These are phyloP conservation scores for Clitarchus hookeri DNA, from an alignment of 2,888 invertebrate species.

Conservation along the genomic window DNA sequence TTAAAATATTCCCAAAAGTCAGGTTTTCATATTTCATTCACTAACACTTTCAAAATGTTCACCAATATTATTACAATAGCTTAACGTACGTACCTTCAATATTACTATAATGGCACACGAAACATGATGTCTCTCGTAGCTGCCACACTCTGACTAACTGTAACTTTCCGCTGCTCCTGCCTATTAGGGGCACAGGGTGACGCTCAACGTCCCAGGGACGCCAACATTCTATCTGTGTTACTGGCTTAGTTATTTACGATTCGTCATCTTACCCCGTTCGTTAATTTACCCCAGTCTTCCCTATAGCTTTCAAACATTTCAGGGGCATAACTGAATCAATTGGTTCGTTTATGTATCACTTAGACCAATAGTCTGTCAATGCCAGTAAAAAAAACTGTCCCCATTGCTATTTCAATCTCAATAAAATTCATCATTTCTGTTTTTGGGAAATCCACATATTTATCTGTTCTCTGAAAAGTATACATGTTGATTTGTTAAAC, in stretches of 20 bases:
- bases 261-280: no score
- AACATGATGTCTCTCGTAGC: no score
- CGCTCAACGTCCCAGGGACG: no score
- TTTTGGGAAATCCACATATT: not conserved
- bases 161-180: not conserved
- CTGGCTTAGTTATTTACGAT: no score
- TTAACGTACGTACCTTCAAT: no score
- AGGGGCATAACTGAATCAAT: not conserved
- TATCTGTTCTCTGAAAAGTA: not conserved
- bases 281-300: not conserved
- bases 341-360: not conserved
- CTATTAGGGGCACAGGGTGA: no score
- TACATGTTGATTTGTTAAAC: not conserved
- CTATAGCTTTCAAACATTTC: not conserved
- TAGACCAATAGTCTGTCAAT: not conserved
- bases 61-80: no score
- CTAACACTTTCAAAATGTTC: not conserved
- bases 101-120: no score
- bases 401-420: not conserved
- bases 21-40: no score
- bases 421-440: not conserved
- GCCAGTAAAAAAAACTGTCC: not conserved
- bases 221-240: no score
- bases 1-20: no score
- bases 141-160: no score